Base-by-base conservation (phyloP, 1,140 invertebrate genomes). In the Gonioctena quinquepunctata region DNA sequence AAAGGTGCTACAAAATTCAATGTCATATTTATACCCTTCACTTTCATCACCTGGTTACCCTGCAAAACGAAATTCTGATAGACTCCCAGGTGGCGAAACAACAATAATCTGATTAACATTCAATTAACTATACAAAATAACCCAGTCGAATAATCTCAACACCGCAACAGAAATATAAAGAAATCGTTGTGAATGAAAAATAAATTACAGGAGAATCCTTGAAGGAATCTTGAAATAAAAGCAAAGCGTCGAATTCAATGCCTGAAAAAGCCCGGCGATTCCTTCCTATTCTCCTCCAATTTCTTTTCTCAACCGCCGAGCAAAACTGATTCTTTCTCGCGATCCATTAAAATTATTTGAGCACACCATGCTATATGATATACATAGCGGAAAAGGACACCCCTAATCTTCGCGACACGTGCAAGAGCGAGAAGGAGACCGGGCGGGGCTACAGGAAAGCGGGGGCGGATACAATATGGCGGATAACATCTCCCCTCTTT, bases 381-480 rank as follows among this genome's bases (percentile, higher is more conserved):
- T 77, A 79, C 77, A 76, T 77, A 77, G 70, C 50, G 66, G 67
- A 70, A 71, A 60, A 49, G 42, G 63, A 66, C 63, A 21, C 18
- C 21, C 18, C n/a, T 25, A 66, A 27, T 13, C 48, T 11, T 16
- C 6, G 23, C 33, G 54, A 18, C 25, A 28, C 60, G 33, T 21
- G 72, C 48, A 28, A 21, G 69, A 80, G 66, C n/a, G 70, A 72
- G 76, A 79, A 33, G 66, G 68, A 56, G 27, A 28, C 63, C 76
- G 70, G 81, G 81, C 81, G 81, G 77, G 76, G 78, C 79, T 68
- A 74, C 60, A 57, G 69, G 70, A 26, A 62, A 68, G 80, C 78
- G 80, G 80, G 81, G 81, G 81, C 81, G 81, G 79, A 77, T 80
- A 82, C 81, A 82, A 82, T 82, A 82, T 82, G 81, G 81, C 80